These are phyloP conservation scores for Montipora foliosa DNA, from an alignment of 64 coral and sea anemone species.

Conservation along the genomic window DNA sequence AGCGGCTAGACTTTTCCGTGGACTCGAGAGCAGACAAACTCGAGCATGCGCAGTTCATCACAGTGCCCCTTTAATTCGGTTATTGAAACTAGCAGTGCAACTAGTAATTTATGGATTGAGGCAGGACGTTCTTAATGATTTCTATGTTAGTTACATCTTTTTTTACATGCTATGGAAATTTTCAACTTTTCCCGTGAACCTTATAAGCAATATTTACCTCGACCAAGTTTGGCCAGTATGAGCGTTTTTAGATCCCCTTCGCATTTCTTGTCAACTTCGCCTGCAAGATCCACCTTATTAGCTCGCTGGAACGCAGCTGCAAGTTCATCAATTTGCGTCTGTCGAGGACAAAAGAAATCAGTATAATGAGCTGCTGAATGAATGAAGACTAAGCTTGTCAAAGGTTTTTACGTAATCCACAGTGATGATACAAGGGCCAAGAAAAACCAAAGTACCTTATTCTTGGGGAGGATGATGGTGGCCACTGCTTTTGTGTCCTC, in stretches of 20 bases:
- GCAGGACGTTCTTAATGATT: too few species aligned
- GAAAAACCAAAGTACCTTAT: conserved; percentile 53
- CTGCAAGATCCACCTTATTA: conserved; percentile 57
- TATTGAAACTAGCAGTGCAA: too few species aligned
- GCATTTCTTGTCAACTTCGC: conserved; percentile 80
- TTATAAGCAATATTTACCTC: conserved; percentile 11
- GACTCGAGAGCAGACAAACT: too few species aligned
- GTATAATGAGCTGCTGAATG: neutral
- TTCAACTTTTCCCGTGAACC: too few species aligned
- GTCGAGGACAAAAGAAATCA: neutral
- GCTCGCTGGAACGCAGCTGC: conserved; percentile 48
- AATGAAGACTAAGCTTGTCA: neutral
- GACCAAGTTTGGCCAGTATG: conserved; percentile 66
- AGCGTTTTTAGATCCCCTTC: conserved; percentile 65
- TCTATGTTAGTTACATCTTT: too few species aligned
- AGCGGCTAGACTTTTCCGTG: too few species aligned
- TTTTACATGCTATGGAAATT: too few species aligned
- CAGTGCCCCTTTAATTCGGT: too few species aligned
- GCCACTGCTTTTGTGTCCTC: conserved; percentile 75
- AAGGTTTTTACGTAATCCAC: neutral
- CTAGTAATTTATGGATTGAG: too few species aligned
- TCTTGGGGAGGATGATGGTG: conserved; percentile 61
- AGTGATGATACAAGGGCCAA: neutral
- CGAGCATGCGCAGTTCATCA: too few species aligned
- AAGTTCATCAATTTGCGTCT: conserved; percentile 61